Conservation (phyloP, 1,140 invertebrate species). For the Panagrolaimus sp. region DNA sequence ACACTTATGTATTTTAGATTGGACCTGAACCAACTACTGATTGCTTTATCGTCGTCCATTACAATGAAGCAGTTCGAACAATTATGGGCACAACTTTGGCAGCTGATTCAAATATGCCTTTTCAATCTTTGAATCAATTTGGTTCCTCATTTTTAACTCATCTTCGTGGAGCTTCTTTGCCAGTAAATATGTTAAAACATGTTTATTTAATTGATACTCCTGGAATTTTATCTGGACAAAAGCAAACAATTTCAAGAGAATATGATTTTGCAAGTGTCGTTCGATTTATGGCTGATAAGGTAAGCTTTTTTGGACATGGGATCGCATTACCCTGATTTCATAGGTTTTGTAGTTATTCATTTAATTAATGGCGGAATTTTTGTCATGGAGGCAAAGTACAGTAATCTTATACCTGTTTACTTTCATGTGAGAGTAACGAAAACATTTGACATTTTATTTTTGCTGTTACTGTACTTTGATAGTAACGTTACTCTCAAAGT, state of each 20-base stretch:
- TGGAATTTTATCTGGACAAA: slow-evolving; percentile 64
- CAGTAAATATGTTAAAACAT: slow-evolving; percentile 66
- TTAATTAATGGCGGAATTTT: no score
- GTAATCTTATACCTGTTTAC: no score
- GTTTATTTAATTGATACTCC: slow-evolving; percentile 61
- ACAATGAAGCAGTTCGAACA: slow-evolving; percentile 26
- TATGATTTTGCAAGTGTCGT: slow-evolving; percentile 63
- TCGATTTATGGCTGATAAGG: slow-evolving; percentile 62
- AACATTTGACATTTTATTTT: no score
- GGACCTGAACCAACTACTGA: slow-evolving; percentile 59
- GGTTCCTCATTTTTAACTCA: slow-evolving; percentile 47
- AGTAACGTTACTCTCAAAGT: no score
- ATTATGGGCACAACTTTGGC: slow-evolving; percentile 3
- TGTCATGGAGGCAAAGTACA: no score
- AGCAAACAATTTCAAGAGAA: slow-evolving; percentile 62
- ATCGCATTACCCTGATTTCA: no score
- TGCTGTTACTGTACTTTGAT: no score
- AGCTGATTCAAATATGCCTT: not conserved
- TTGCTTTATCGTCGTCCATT: slow-evolving; percentile 36
- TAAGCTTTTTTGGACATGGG: no score
- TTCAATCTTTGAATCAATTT: slow-evolving; percentile 25
- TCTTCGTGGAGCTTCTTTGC: slow-evolving; percentile 30
- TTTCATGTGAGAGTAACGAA: no score
- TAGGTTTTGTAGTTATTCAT: no score
- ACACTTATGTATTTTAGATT: slow-evolving; percentile 61